Base-by-base conservation (phyloP, 2,888 invertebrate species). In the Ophion ellenae region DNA sequence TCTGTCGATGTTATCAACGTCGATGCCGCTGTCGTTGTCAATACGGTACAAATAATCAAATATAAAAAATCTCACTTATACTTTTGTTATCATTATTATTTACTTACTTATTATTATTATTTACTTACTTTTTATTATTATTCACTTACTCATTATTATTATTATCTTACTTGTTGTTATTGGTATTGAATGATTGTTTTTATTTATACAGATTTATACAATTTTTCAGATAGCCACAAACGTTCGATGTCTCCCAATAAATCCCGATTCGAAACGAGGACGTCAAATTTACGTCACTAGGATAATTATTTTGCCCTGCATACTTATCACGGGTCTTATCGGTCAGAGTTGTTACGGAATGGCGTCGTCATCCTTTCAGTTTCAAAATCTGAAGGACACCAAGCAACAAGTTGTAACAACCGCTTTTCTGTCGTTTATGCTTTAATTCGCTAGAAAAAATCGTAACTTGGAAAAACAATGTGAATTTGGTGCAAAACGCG, bases 301-400 rank as follows among this genome's bases (percentile, higher is more conserved):
- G 89, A 95, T 96, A 95, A 90, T 96, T 87, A 90, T 95, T 61
- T 93, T 96, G 2, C 95, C 95, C 88, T 95, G 95, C 91, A 94
- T 96, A 63, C 96, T 95, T 0, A 95, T 96, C 88, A 94, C 94
- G 1, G 95, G 95, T 0, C 94, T 96, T 57, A 94, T 96, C 71
- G 91, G 94, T 17, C 95, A 96, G 92, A 95, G 95, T 93, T 95
- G 95, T 87, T 94, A 95, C 87, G 94, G 95, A 83, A 95, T 95
- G 95, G 94, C 95, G 0, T 94, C 94, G 69, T 94, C 95, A 1
- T 94, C 95, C 0, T 92, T 93, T 59, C 94, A 95, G 1, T 91
- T 95, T 86, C 95, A 59, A 73, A 61, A 86, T 66, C 80, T 83
- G 83, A 69, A 83, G 57, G 74, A 77, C 53, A 86, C 86, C 66